A percentile compares a stretch with the other conserved stretches of the same genome.
Conservation (phyloP, 2,797 vertebrate genomes). For the Rhinogobio ventralis region DNA sequence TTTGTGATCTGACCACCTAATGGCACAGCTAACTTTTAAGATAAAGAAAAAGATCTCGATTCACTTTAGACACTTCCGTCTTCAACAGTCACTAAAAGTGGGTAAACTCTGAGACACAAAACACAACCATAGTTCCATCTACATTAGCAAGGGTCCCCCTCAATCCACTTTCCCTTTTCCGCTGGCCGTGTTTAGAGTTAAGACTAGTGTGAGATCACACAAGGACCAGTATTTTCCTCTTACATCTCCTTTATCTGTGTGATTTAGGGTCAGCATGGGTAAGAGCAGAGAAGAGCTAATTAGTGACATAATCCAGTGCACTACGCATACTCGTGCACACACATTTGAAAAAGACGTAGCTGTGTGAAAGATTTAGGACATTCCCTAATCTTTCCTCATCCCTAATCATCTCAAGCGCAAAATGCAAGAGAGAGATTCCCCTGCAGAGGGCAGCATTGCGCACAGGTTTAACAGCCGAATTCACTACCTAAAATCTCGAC, state of each 20-base stretch:
- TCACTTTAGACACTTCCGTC: background rate
- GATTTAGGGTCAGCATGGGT: slow-evolving; percentile 73
- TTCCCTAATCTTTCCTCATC: slow-evolving; percentile 50
- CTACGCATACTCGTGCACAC: slow-evolving; percentile 7
- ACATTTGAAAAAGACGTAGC: slow-evolving; percentile 22
- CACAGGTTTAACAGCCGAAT: slow-evolving; percentile 12
- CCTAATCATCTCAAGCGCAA: slow-evolving; percentile 54
- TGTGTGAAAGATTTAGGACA: slow-evolving; percentile 62
- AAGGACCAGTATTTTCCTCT: slow-evolving; percentile 31
- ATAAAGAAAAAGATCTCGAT: background rate
- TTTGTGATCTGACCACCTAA: slow-evolving; percentile 16
- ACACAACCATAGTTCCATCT: background rate
- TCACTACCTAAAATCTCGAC: background rate
- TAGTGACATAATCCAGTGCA: slow-evolving; percentile 64
- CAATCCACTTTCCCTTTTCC: background rate
- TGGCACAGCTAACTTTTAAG: background rate
- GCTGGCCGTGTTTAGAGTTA: slow-evolving; percentile 20
- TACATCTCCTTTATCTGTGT: slow-evolving; percentile 67
- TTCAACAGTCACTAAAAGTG: background rate
- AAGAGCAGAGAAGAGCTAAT: slow-evolving; percentile 73
- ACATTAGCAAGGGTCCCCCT: background rate
- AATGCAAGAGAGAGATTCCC: slow-evolving; percentile 48
- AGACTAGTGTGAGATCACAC: slow-evolving; percentile 31
- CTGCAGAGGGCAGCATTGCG: slow-evolving; percentile 75
- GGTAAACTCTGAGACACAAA: background rate